Evolutionary conservation across 2,113 vertebrate species (phyloP).

Genomic region (Xiphorhynchus elegans): DNA sequence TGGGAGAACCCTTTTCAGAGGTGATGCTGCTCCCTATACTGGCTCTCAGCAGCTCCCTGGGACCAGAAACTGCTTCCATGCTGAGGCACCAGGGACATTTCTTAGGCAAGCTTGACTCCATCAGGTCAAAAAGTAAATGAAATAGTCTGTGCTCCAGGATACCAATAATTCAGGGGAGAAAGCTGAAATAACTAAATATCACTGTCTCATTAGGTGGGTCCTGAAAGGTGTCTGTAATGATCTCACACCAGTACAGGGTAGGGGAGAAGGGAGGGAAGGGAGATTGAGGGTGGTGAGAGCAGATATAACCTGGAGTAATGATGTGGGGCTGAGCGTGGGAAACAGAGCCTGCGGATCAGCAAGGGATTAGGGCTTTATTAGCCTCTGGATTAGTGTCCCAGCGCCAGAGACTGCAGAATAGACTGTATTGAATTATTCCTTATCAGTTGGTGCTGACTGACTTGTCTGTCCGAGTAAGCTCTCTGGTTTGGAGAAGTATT

Average conservation of each 20-base stretch:
- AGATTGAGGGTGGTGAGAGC: neutral
- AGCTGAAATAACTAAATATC: neutral
- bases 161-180: neutral
- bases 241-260: fast-evolving
- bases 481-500: neutral
- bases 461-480: neutral
- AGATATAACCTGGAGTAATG: neutral
- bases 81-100: neutral
- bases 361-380: slow-evolving; percentile 45
- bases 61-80: neutral
- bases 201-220: neutral
- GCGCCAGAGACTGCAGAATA: neutral
- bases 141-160: neutral
- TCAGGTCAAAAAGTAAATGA: neutral
- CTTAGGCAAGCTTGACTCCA: neutral
- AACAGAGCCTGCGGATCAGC: neutral
- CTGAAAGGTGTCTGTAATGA: neutral
- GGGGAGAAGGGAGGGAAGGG: neutral
- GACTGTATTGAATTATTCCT: neutral
- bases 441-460: neutral
- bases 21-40: neutral
- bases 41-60: neutral
- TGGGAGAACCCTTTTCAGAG: neutral
- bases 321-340: neutral
- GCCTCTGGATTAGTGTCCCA: slow-evolving; percentile 39